Conservation (phyloP, 1,140 invertebrate genomes). For the Cardiocondyla obscurior region DNA sequence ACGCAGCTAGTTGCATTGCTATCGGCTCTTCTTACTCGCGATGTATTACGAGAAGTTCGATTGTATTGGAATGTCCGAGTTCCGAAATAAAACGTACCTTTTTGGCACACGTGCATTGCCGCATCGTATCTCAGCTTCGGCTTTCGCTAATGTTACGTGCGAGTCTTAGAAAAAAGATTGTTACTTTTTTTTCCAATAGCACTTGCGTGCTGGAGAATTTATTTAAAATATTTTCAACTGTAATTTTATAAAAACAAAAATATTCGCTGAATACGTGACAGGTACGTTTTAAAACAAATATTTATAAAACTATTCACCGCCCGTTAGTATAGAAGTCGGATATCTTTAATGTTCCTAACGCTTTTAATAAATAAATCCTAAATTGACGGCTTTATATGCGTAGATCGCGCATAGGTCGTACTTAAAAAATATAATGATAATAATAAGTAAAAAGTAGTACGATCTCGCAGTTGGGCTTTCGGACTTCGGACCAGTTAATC, state of each 20-base stretch:
- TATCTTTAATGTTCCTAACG: slow-evolving; percentile 6
- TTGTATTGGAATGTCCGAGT: neutral
- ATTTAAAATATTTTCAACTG: neutral
- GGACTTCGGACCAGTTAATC: neutral
- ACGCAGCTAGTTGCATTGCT: slow-evolving; percentile 55
- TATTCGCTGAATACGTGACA: neutral
- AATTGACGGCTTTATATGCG: neutral
- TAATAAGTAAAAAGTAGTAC: neutral
- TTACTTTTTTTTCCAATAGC: neutral
- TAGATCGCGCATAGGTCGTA: neutral
- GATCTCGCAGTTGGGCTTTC: neutral
- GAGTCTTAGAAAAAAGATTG: neutral
- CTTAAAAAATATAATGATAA: no score
- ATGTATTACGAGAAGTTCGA: slow-evolving; percentile 27
- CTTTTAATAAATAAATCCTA: slow-evolving; percentile 33
- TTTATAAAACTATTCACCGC: neutral
- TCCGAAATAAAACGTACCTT: neutral
- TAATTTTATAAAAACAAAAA: slow-evolving; percentile 23
- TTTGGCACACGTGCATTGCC: neutral
- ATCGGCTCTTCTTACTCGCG: slow-evolving; percentile 69
- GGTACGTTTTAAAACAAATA: slow-evolving; percentile 18
- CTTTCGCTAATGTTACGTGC: neutral
- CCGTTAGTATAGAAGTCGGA: slow-evolving; percentile 15
- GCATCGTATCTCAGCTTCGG: neutral
- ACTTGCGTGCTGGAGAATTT: neutral